Evolutionary conservation across 2,797 vertebrate genomes (phyloP).

Genomic region (Scolopax rusticola): DNA sequence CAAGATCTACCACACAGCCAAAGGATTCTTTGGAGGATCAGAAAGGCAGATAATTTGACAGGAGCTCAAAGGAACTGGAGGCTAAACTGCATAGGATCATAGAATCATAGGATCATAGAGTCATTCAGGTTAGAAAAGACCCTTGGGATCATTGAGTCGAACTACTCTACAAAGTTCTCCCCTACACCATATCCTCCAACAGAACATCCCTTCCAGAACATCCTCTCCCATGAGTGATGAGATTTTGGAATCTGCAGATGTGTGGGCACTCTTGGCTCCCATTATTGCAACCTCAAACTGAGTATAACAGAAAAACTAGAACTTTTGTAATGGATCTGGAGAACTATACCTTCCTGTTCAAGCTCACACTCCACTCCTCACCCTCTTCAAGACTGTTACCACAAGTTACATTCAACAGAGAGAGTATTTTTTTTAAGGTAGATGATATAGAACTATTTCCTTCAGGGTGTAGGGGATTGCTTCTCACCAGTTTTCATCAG

Average conservation of each 20-base stretch:
- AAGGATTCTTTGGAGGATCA: neutral
- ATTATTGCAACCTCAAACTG: neutral
- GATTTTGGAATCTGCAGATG: slow-evolving; percentile 12
- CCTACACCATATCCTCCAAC: too few relatives aligned
- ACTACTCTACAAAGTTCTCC: too few relatives aligned
- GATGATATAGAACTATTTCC: neutral
- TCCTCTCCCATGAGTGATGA: slow-evolving; percentile 9
- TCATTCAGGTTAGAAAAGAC: too few relatives aligned
- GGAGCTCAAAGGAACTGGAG: neutral
- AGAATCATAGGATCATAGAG: too few relatives aligned
- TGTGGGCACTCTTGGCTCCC: slow-evolving; percentile 22
- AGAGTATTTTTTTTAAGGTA: neutral
- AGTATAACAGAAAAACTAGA: neutral
- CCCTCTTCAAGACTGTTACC: neutral
- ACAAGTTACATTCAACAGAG: neutral
- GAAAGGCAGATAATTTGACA: neutral
- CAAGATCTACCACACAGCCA: neutral
- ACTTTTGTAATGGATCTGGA: neutral
- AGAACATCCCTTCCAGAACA: neutral
- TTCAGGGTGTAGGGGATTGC: neutral
- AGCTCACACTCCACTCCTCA: neutral
- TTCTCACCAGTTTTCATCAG: neutral
- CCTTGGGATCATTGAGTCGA: too few relatives aligned
- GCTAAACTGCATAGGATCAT: neutral
- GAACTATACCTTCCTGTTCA: neutral